phyloP scores from a whole-genome alignment of 2,888 invertebrate genomes.

The Synergus itoensis region DNA sequence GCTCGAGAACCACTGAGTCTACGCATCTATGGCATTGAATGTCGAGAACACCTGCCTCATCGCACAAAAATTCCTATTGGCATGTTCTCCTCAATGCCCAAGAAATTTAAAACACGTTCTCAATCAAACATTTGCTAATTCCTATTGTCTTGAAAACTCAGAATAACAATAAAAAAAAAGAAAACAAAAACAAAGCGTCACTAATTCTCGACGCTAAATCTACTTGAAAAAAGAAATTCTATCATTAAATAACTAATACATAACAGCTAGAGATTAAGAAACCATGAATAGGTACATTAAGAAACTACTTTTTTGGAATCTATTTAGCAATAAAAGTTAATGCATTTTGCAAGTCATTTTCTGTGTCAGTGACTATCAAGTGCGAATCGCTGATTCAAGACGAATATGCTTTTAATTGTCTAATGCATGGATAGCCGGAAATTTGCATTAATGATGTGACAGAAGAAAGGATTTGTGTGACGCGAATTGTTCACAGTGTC shows the following conservation, averaged over 20 bases:
- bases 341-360: slow-evolving; percentile 28
- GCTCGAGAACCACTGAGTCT: slow-evolving; percentile 60
- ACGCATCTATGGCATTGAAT: slow-evolving; percentile 59
- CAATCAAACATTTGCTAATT: not conserved
- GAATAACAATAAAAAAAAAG: not conserved
- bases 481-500: not conserved
- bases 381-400: not conserved
- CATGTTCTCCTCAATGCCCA: not conserved
- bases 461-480: not conserved
- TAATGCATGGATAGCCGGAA: not conserved
- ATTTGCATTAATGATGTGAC: slow-evolving; percentile 3
- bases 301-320: too few species aligned
- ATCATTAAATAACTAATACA: too few species aligned
- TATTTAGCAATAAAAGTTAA: not conserved
- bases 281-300: too few species aligned
- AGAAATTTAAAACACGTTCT: not conserved
- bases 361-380: slow-evolving; percentile 18
- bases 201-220: too few species aligned
- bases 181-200: not conserved
- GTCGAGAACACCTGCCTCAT: slow-evolving; percentile 53
- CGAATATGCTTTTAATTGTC: not conserved
- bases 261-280: too few species aligned
- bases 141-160: not conserved
- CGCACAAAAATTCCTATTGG: slow-evolving; percentile 21
- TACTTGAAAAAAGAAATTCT: too few species aligned